These are phyloP conservation scores for Ephydatia muelleri DNA, from an alignment of 37 sponge, comb jelly and placozoan genomes.

Conservation along the genomic window DNA sequence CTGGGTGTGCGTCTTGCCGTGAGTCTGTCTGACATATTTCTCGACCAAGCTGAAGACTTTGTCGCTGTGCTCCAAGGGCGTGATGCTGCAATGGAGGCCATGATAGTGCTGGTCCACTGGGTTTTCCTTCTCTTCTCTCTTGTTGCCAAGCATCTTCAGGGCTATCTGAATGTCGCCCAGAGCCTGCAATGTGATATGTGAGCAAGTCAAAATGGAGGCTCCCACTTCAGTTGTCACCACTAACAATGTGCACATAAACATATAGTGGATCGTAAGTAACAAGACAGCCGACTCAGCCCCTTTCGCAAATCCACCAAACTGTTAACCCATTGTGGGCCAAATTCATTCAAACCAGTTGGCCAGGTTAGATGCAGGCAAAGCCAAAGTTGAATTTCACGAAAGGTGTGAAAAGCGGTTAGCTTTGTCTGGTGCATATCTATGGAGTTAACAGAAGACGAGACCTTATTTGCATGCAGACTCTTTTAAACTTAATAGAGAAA, in stretches of 20 bases:
- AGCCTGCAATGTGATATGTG: constrained; percentile 49
- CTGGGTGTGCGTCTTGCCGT: constrained; percentile 83
- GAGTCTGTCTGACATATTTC: constrained; percentile 86
- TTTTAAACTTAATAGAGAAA: not conserved
- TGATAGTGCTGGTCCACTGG: constrained; percentile 82
- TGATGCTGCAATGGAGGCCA: constrained; percentile 61
- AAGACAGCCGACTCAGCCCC: too few relatives aligned
- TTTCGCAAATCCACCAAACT: too few relatives aligned
- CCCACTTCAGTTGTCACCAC: too few relatives aligned
- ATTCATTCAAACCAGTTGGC: too few relatives aligned
- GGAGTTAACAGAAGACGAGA: too few relatives aligned
- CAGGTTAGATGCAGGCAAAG: too few relatives aligned
- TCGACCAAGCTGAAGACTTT: constrained; percentile 63
- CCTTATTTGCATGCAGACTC: not conserved
- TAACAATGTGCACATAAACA: not conserved
- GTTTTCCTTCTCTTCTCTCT: constrained; percentile 31
- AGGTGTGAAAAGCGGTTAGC: not conserved
- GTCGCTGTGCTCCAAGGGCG: constrained; percentile 52
- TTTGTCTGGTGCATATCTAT: too few relatives aligned
- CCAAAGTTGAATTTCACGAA: too few relatives aligned
- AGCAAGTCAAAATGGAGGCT: too few relatives aligned
- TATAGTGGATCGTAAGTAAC: too few relatives aligned
- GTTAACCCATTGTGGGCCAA: too few relatives aligned
- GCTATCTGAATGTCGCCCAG: constrained; percentile 92
- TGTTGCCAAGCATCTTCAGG: constrained; percentile 57